Conservation (phyloP, 2,888 invertebrate species). For the Hydrotaea cyrtoneurina region DNA sequence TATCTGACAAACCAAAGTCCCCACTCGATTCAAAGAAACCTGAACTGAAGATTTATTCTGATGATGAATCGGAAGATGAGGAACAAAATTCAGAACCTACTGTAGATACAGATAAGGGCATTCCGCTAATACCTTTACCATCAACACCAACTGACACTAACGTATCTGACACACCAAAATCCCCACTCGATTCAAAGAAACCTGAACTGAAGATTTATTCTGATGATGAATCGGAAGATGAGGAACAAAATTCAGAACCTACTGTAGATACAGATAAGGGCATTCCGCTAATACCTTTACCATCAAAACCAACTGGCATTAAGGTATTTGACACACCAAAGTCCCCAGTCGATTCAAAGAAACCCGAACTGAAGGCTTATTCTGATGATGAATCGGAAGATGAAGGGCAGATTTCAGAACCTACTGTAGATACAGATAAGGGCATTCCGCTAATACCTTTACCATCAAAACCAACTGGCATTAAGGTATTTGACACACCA, state of each 20-base stretch:
- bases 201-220: constrained; percentile 23
- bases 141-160: neutral
- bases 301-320: neutral
- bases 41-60: constrained; percentile 14
- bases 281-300: neutral
- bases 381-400: constrained; percentile 57
- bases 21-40: constrained; percentile 10
- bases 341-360: constrained; percentile 4
- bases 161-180: neutral
- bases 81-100: constrained; percentile 1
- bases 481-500: neutral
- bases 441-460: neutral
- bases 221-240: constrained; percentile 54
- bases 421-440: neutral
- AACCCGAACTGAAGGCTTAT: neutral
- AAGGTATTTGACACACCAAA: constrained; percentile 1
- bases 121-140: neutral
- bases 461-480: no score
- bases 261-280: neutral
- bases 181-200: constrained; percentile 21
- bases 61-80: constrained; percentile 25
- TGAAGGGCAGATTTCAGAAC: neutral
- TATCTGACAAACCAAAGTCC: constrained; percentile 2
- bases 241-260: neutral
- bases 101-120: neutral